phyloP scores from a whole-genome alignment of 2,797 vertebrate genomes.

The Crenichthys baileyi region DNA sequence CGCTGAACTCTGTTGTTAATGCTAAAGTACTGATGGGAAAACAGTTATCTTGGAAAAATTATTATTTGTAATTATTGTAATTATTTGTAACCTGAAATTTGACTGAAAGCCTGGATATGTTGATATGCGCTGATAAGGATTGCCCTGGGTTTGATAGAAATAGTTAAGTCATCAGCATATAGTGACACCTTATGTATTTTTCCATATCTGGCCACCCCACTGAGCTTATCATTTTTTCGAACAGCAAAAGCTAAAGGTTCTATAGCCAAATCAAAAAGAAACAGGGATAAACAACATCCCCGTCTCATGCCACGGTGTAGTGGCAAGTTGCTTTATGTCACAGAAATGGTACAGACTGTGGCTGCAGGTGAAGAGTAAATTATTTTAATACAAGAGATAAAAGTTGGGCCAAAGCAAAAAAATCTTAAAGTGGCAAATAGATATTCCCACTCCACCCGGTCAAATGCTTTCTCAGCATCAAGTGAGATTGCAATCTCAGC shows the following conservation, averaged over 20 bases:
- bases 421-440: background rate
- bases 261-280: background rate
- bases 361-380: slow-evolving; percentile 1
- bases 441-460: background rate
- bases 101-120: no score
- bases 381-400: slow-evolving; percentile 8
- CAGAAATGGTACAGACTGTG: background rate
- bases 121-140: no score
- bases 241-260: background rate
- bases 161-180: background rate
- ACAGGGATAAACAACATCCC: background rate
- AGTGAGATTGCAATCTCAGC: background rate
- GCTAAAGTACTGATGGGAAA: no score
- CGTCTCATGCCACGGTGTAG: background rate
- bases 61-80: no score
- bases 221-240: background rate
- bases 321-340: background rate
- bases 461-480: background rate
- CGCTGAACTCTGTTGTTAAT: no score
- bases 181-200: background rate
- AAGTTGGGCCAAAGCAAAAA: background rate
- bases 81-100: no score
- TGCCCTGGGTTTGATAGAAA: background rate
- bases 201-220: background rate
- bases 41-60: no score